Percentiles rank a stretch among this genome's conserved stretches.
Conservation (phyloP, 2,797 vertebrate genomes). For the Halcyon chelicuti region DNA sequence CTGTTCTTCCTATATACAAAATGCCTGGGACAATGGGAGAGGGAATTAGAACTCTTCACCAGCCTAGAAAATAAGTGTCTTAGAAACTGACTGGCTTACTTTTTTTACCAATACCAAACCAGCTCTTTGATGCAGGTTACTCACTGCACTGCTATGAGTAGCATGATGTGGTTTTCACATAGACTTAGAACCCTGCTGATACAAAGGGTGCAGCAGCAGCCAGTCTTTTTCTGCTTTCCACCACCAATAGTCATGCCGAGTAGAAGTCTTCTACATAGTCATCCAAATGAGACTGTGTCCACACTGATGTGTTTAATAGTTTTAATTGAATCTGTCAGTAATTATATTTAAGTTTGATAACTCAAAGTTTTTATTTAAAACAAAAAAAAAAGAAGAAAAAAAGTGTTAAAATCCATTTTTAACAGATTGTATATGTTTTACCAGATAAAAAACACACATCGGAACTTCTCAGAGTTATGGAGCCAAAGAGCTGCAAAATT, state of each 20-base stretch:
- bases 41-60: not conserved
- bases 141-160: not conserved
- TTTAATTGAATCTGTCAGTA: not conserved
- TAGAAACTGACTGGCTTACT: not conserved
- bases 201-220: not conserved
- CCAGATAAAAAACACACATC: not conserved
- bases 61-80: not conserved
- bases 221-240: not conserved
- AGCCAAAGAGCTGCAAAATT: not conserved
- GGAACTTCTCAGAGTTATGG: not conserved
- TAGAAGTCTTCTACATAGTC: not conserved
- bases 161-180: not conserved
- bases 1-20: not conserved
- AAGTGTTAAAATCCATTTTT: not conserved
- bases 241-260: not conserved
- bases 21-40: not conserved
- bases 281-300: not conserved
- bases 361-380: not conserved
- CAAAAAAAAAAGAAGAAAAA: not conserved
- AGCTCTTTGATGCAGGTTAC: not conserved
- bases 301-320: not conserved
- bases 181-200: not conserved
- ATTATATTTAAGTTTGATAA: not conserved
- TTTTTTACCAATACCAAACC: not conserved
- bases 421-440: not conserved